Base-by-base conservation (phyloP, 2,888 invertebrate genomes). In the Cyclophora albipunctata region DNA sequence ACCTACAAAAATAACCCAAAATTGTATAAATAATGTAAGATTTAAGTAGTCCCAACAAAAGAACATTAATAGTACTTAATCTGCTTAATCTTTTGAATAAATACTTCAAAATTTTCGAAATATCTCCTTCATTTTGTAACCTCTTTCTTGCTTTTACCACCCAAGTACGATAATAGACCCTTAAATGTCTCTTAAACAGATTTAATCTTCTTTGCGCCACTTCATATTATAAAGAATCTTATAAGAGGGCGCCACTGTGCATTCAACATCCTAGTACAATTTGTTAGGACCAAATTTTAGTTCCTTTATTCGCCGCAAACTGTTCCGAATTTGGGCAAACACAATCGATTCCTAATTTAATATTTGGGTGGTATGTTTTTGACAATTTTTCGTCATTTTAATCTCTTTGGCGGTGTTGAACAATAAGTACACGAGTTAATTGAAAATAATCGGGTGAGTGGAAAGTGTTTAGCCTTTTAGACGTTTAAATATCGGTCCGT, bases 61-160 rank as follows among this genome's bases (percentile, higher is more conserved):
- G 65, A 62, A 63, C 64, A 60, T 64, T 67, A 69, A 70, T 60
- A 71, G 69, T 64, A 60, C 55, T 56, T 79, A 84, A 86, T 81
- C 83, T 68, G 55, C 53, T 67, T 83, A 84, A 87, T 85, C 84
- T 73, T 73, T 82, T 82, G 78, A 79, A 77, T 77, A 85, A 84
- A 83, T 79, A 84, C 69, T 64, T 64, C 54, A 43, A n/a, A 5
- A 20, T 20, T 20, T 20, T 20, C 20, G 20, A 20, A 20, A 20
- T 20, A 20, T 20, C 20, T 20, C 20, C 20, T 20, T 34, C 43
- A 43, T 34, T 43, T 60, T 46, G 49, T 48, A 42, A 49, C 49
- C 57, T 46, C 60, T 60, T 64, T 70, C 64, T 63, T 61, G 50
- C 5, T 58, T 62, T 61, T 64, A 59, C 83, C 81, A 82, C 81